Evolutionary conservation across 1,140 invertebrate genomes (phyloP).

Genomic region (Ostrea denselamellosa): DNA sequence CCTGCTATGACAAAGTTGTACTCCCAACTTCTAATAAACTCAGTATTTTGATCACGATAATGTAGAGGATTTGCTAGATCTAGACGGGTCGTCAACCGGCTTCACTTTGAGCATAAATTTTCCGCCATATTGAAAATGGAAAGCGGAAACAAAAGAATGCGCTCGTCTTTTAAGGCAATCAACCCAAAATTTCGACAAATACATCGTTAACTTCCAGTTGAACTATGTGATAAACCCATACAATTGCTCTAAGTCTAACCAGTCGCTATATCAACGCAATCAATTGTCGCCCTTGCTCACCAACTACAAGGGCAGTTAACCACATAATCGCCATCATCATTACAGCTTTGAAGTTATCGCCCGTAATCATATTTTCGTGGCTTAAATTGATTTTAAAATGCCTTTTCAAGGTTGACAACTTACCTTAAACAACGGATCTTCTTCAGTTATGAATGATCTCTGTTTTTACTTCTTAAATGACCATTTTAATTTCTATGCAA

Average conservation of each 20-base stretch:
- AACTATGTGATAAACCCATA: background rate
- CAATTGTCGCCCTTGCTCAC: slow-evolving; percentile 54
- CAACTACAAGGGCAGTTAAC: slow-evolving; percentile 52
- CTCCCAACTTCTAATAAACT: too few relatives aligned
- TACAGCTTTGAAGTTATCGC: slow-evolving; percentile 48
- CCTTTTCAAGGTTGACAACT: slow-evolving; percentile 3
- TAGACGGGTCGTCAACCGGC: background rate
- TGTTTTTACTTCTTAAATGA: slow-evolving; percentile 1
- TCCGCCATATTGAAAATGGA: slow-evolving; percentile 57
- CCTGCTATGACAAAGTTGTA: too few relatives aligned
- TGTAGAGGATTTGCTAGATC: background rate
- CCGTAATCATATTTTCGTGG: slow-evolving; percentile 34
- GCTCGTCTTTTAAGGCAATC: slow-evolving; percentile 6
- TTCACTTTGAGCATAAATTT: slow-evolving; percentile 51
- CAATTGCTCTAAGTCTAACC: background rate
- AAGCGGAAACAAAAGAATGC: slow-evolving; percentile 42
- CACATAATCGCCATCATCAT: slow-evolving; percentile 46
- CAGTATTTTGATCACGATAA: background rate
- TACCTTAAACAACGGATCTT: background rate
- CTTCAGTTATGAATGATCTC: background rate
- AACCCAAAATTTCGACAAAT: background rate
- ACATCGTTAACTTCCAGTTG: background rate
- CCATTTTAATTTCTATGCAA: background rate
- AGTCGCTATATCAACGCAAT: slow-evolving; percentile 14
- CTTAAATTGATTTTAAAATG: slow-evolving; percentile 16